These are phyloP conservation scores for Syrphus vitripennis DNA, from an alignment of 2,888 invertebrate species.

Conservation along the genomic window DNA sequence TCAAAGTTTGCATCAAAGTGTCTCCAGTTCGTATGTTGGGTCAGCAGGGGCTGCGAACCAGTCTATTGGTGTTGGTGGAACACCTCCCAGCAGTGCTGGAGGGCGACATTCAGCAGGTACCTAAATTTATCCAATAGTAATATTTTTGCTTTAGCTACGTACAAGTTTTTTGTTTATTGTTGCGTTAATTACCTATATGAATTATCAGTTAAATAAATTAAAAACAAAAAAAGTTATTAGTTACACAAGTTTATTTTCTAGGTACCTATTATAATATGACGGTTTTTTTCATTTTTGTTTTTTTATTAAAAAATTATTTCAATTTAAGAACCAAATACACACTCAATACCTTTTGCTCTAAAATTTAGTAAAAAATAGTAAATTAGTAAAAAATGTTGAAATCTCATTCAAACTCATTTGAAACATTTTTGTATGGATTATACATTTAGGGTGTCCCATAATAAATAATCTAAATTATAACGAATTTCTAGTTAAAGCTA, in stretches of 20 bases:
- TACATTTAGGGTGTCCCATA: too few relatives aligned
- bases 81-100: conserved; percentile 79
- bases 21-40: conserved; percentile 74
- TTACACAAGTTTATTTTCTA: neutral
- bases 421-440: too few relatives aligned
- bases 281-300: neutral
- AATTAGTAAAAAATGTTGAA: too few relatives aligned
- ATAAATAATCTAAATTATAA: too few relatives aligned
- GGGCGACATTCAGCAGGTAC: conserved; percentile 72
- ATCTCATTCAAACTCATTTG: too few relatives aligned
- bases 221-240: neutral
- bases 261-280: too few relatives aligned
- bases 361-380: too few relatives aligned
- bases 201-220: neutral
- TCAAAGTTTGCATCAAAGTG: conserved; percentile 58
- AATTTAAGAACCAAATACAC: too few relatives aligned
- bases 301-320: neutral
- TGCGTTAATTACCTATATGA: neutral
- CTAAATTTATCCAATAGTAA: neutral
- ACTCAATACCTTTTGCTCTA: too few relatives aligned
- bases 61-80: conserved; percentile 74
- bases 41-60: conserved; percentile 75
- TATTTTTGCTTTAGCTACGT: neutral
- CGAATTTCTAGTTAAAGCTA: too few relatives aligned
- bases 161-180: neutral